phyloP scores from a whole-genome alignment of 1,140 invertebrate genomes.

The Ostrea edulis region DNA sequence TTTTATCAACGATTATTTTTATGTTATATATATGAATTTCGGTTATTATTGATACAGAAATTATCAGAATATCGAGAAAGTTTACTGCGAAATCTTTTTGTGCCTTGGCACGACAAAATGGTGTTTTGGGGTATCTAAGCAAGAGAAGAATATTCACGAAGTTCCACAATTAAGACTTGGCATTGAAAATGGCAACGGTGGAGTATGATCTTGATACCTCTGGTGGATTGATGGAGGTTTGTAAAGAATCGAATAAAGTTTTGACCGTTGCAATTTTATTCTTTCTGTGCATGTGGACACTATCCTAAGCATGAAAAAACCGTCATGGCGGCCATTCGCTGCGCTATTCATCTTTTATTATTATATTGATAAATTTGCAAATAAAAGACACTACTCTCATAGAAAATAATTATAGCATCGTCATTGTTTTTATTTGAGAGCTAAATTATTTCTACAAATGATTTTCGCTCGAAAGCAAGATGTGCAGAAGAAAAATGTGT shows the following conservation, averaged over 20 bases:
- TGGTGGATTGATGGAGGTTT: constrained; percentile 86
- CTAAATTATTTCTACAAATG: too few species aligned
- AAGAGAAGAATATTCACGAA: constrained; percentile 18
- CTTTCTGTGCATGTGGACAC: not conserved
- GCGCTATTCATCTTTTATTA: too few species aligned
- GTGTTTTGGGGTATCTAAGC: constrained; percentile 44
- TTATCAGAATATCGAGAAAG: constrained; percentile 37
- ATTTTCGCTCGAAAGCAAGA: too few species aligned
- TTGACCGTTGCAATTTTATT: not conserved
- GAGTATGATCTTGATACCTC: constrained; percentile 84
- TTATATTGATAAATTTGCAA: too few species aligned
- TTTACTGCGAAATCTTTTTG: constrained; percentile 34
- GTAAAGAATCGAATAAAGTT: constrained; percentile 44
- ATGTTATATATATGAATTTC: not conserved
- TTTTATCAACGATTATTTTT: not conserved
- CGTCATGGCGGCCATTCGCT: constrained; percentile 47
- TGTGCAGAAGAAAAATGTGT: too few species aligned
- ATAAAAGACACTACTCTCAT: too few species aligned
- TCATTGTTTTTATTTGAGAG: too few species aligned
- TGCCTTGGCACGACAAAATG: constrained; percentile 27
- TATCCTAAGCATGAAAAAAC: constrained; percentile 30
- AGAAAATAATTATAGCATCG: too few species aligned
- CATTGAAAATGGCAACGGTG: constrained; percentile 82
- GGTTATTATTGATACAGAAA: constrained; percentile 26
- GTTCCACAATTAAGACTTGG: constrained; percentile 88